Conservation (phyloP, 2,888 invertebrate genomes). For the Piscicola geometra region DNA sequence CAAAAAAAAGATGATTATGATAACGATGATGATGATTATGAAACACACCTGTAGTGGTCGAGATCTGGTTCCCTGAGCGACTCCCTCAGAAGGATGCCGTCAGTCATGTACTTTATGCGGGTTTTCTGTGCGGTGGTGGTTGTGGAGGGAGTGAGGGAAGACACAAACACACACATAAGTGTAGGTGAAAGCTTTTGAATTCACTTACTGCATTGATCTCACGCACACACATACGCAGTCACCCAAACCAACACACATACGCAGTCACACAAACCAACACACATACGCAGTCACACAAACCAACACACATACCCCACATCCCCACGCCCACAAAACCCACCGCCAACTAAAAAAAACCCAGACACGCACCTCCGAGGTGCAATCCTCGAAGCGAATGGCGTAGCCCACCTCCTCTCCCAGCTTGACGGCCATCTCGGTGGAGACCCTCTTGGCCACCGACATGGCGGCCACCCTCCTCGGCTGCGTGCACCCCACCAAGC, state of each 20-base stretch:
- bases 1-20: too few relatives aligned
- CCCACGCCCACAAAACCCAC: background rate
- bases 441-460: constrained; percentile 97
- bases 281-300: too few relatives aligned
- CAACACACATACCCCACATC: background rate
- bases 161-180: too few relatives aligned
- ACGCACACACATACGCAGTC: too few relatives aligned
- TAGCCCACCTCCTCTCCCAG: constrained; percentile 91
- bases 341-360: too few relatives aligned
- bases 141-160: background rate
- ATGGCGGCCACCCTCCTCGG: constrained; percentile 93
- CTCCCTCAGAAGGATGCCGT: constrained; percentile 92
- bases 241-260: too few relatives aligned
- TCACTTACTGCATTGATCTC: too few relatives aligned
- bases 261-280: too few relatives aligned
- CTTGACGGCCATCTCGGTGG: constrained; percentile 90
- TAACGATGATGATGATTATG: too few relatives aligned
- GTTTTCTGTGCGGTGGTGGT: constrained; percentile 58
- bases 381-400: constrained; percentile 98
- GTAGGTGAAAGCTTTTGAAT: too few relatives aligned
- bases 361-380: constrained; percentile 76
- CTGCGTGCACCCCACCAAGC: constrained; percentile 96
- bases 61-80: constrained; percentile 91
- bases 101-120: constrained; percentile 84
- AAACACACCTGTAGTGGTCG: constrained; percentile 76